Base-by-base conservation (phyloP, 2,888 invertebrate species). In the Oeneis ivallda region DNA sequence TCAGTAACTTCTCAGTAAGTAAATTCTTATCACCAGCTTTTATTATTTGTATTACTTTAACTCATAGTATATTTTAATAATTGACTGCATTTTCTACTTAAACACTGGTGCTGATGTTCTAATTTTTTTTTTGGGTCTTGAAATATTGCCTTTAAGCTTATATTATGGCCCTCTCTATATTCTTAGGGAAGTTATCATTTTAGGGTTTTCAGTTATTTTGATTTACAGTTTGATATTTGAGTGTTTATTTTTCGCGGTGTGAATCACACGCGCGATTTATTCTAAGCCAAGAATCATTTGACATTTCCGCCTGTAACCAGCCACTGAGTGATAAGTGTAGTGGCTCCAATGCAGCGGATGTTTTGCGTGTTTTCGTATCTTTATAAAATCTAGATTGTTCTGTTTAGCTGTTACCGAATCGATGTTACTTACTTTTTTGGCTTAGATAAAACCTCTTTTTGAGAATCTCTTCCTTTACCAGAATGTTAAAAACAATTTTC, bases 231-330 rank as follows among this genome's bases (percentile, higher is more conserved):
- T 11, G 17, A 56, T 47, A 45, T 39, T 39, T n/a, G n/a, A 39
- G 15, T 37, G 43, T 54, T 47, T 63, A 58, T 50, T 54, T 50
- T 64, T 49, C 26, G 49, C 43, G 53, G 50, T 15, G 61, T 81
- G 79, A 82, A 73, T 82, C 80, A 81, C 71, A 60, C 60, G 66
- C 68, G 74, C 72, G 73, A 79, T 80, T 74, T 79, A 73, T 77
- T 68, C 60, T 50, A 60, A 65, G 67, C 70, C 68, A 61, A 66
- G 67, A 64, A 70, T 34, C 70, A 61, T 67, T 67, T 78, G 80
- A 81, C 81, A 79, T 80, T 81, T 82, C 72, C 76, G 73, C 70
- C 64, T 69, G 59, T 60, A 62, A 65, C 64, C 54, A 19, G 0
- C 63, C 65, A 64, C 57, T 70, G 71, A 70, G 66, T 64, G 72